Conservation (phyloP, 2,888 invertebrate species). For the Phrixothrix hirtus region DNA sequence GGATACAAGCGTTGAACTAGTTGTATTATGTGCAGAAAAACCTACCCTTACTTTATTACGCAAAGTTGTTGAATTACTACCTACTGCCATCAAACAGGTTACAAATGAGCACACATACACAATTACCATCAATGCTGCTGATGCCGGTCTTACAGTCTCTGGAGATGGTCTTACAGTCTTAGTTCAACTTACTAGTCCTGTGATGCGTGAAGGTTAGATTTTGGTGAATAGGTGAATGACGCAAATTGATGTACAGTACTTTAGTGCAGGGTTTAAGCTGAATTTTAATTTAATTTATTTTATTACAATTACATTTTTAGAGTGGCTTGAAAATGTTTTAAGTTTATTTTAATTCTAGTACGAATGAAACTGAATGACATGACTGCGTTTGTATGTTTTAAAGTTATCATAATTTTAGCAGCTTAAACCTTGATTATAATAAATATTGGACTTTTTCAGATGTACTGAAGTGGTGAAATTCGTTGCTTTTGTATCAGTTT, state of each 20-base stretch:
- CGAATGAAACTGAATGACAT: too few relatives aligned
- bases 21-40: constrained; percentile 92
- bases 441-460: constrained; percentile 55
- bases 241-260: constrained; percentile 50
- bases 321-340: too few relatives aligned
- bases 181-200: constrained; percentile 89
- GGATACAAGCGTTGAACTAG: constrained; percentile 87
- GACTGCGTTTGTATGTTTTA: constrained; percentile 6
- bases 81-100: constrained; percentile 73
- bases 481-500: constrained; percentile 12
- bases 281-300: constrained; percentile 5
- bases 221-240: constrained; percentile 33
- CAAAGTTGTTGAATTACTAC: constrained; percentile 83
- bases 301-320: constrained; percentile 1
- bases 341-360: too few relatives aligned
- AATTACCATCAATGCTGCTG: constrained; percentile 80
- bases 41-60: constrained; percentile 87
- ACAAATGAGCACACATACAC: constrained; percentile 78
- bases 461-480: constrained; percentile 21
- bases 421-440: constrained; percentile 57
- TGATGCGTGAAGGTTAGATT: constrained; percentile 79
- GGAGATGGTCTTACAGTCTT: constrained; percentile 79
- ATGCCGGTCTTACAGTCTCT: constrained; percentile 83
- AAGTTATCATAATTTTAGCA: constrained; percentile 32
- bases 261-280: constrained; percentile 54